Conservation (phyloP, 2,888 invertebrate genomes). For the Esperia sulphurella region DNA sequence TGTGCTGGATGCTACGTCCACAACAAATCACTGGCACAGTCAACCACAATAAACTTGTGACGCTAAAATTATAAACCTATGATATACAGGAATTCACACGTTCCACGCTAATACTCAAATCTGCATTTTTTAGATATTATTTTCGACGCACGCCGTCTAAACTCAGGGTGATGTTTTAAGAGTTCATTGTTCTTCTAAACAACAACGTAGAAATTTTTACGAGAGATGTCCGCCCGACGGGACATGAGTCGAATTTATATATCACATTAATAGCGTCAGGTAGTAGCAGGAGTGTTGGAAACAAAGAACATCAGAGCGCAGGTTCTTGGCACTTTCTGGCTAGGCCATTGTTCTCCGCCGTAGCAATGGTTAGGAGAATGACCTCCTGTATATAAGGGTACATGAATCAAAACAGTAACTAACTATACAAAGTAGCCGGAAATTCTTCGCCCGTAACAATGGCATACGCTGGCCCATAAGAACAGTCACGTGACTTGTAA, state of each 20-base stretch:
- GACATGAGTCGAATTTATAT: slow-evolving; percentile 71
- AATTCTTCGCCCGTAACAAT: slow-evolving; percentile 46
- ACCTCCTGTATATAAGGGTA: slow-evolving; percentile 58
- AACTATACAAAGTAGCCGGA: slow-evolving; percentile 52
- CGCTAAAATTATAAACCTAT: slow-evolving; percentile 2
- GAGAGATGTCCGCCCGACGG: slow-evolving; percentile 54
- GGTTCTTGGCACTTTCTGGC: slow-evolving; percentile 59
- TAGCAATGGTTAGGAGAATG: slow-evolving; percentile 57
- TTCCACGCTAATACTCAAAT: slow-evolving; percentile 4
- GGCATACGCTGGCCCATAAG: background rate
- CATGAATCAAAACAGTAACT: slow-evolving; percentile 39
- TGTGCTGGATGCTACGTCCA: slow-evolving; percentile 18
- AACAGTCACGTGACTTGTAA: background rate
- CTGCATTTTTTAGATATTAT: background rate
- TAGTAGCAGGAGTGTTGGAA: slow-evolving; percentile 44
- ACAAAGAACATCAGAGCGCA: slow-evolving; percentile 54
- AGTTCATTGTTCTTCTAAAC: slow-evolving; percentile 64
- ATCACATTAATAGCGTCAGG: slow-evolving; percentile 49
- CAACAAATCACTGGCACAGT: slow-evolving; percentile 15
- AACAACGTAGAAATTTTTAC: slow-evolving; percentile 57
- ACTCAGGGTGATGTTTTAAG: slow-evolving; percentile 21
- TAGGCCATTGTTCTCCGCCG: slow-evolving; percentile 58
- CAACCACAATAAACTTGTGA: slow-evolving; percentile 11
- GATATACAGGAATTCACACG: slow-evolving; percentile 4
- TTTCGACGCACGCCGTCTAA: too few species aligned